These are phyloP conservation scores for Eupsilia transversa DNA, from an alignment of 2,888 invertebrate genomes.

Conservation along the genomic window DNA sequence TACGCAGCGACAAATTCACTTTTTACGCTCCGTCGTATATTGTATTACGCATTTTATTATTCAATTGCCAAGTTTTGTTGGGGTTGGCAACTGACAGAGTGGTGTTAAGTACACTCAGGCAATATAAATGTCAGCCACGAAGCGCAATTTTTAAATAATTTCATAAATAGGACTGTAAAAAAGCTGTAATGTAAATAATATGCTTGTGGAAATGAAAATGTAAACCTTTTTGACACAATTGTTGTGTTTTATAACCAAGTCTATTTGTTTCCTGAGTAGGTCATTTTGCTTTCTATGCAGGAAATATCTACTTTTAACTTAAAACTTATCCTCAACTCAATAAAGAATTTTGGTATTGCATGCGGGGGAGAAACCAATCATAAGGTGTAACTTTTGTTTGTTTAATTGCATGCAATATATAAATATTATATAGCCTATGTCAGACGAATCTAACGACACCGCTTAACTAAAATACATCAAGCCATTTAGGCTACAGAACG, in stretches of 20 bases:
- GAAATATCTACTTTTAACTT: neutral
- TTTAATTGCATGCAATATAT: no score
- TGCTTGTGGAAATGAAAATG: conserved; percentile 29
- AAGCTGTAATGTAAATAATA: conserved; percentile 28
- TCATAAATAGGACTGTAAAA: conserved; percentile 46
- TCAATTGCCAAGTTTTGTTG: conserved; percentile 57
- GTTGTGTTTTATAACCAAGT: neutral
- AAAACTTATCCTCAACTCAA: neutral
- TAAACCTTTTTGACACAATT: conserved; percentile 16
- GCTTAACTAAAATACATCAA: no score
- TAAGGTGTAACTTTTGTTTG: no score
- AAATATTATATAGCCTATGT: no score
- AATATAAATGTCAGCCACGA: conserved; percentile 45
- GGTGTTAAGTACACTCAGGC: conserved; percentile 43
- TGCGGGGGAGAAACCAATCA: no score
- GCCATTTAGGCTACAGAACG: no score
- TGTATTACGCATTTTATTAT: conserved; percentile 60
- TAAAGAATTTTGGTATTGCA: no score
- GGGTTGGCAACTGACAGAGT: conserved; percentile 56
- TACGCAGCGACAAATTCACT: conserved; percentile 28
- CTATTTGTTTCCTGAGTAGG: neutral
- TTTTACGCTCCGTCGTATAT: conserved; percentile 47
- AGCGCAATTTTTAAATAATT: conserved; percentile 46
- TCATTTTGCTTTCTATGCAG: neutral
- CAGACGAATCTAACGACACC: no score